Evolutionary conservation across 2,113 vertebrate species (phyloP), one percentile per base, ranked within the genome.

Genomic region (Orientallactaga bullata): DNA sequence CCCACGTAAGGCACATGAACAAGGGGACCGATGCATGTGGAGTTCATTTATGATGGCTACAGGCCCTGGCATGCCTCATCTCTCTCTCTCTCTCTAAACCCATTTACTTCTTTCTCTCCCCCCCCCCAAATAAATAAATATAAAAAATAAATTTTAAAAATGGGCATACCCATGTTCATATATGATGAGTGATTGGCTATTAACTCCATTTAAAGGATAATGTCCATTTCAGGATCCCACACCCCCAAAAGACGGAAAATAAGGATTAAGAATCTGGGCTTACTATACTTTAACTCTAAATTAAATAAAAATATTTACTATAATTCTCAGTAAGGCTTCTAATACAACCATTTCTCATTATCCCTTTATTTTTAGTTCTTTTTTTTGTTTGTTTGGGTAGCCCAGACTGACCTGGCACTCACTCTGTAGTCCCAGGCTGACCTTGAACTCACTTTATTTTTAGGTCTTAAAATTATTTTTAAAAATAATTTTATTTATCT

Each of bases 251-350:
- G 24, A 35, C 51, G 55, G 32, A 71, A 84, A 65, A 47, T 20
- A 32, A 24, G n/a, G 10, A 71, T 20, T 47, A 77, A 88, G 84
- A 85, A 37, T 69, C 15, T 80, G 17, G 32, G 55, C 32, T 39
- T 76, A 76, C 7, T 32, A 12, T 30, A 69, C 18, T 68, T 68
- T 35, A 85, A n/a, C 66, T 85, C 35, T 39, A 60, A 74, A 55
- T 74, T 21, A 88, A 90, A 88, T 74, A 58, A 91, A 90, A 87
- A 80, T 51, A 37, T 18, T 88, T 32, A 76, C 21, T 35, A 37
- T 28, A 73, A 85, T 80, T 78, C 13, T 89, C 66, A 86, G 2
- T 80, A 76, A 85, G 74, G 51, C 69, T 74, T 85, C 63, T 82
- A 66, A 85, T 47, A 32, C 81, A 78, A 69, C 71, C 85, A 77